Evolutionary conservation across 2,888 invertebrate species (phyloP).

Genomic region (Allacma fusca): DNA sequence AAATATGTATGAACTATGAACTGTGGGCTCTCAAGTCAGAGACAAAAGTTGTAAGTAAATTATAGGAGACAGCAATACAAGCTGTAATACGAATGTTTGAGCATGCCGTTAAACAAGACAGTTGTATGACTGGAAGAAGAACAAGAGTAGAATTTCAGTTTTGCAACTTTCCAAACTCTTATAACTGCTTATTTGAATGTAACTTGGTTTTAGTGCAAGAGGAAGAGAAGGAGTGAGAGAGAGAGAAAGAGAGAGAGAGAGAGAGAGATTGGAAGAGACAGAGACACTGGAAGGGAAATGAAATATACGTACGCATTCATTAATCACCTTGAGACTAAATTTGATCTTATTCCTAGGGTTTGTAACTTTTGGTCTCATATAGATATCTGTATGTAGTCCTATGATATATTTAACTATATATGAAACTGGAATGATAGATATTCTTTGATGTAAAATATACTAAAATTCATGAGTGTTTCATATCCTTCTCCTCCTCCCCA

Average conservation of each 20-base stretch:
- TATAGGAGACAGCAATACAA: not conserved
- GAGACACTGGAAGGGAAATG: constrained; percentile 20
- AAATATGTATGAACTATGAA: not conserved
- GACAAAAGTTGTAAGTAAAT: not conserved
- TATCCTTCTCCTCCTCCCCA: no score
- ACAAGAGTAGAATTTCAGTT: constrained; percentile 2
- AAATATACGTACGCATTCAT: constrained; percentile 28
- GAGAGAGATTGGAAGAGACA: constrained; percentile 10
- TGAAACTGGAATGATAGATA: no score
- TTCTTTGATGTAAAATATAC: no score
- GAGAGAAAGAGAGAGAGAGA: not conserved
- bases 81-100: not conserved
- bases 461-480: no score
- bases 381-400: no score
- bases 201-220: not conserved
- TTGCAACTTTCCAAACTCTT: not conserved
- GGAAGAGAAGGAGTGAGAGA: not conserved
- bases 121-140: not conserved
- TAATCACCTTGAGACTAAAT: constrained; percentile 31
- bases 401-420: no score
- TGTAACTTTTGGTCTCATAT: not conserved
- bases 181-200: not conserved
- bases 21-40: not conserved
- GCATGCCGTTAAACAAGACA: not conserved
- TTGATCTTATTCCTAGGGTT: constrained; percentile 24